Conservation (phyloP, 2,113 vertebrate genomes). For the Oncorhynchus clarkii region DNA sequence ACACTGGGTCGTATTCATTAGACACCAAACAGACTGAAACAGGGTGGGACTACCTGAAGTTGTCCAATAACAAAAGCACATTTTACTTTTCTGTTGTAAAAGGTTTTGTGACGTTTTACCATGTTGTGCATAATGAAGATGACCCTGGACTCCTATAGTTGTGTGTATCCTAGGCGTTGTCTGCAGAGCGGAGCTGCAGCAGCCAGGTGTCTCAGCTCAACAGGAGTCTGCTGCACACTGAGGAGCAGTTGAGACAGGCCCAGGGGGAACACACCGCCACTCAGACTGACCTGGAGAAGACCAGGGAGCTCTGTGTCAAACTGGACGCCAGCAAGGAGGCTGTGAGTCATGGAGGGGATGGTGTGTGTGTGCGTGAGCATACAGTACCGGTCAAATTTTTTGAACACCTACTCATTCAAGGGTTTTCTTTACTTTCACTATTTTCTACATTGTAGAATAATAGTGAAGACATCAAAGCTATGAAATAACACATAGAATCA, state of each 20-base stretch:
- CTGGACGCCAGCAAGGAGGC: slow-evolving; percentile 73
- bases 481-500: too few species aligned
- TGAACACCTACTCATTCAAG: too few species aligned
- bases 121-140: too few species aligned
- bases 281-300: slow-evolving; percentile 70
- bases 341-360: slow-evolving; percentile 60
- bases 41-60: too few species aligned
- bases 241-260: slow-evolving; percentile 68
- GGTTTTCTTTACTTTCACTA: too few species aligned
- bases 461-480: too few species aligned
- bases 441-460: too few species aligned
- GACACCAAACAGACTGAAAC: too few species aligned
- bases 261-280: slow-evolving; percentile 60
- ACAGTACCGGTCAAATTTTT: neutral
- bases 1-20: too few species aligned
- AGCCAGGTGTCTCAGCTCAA: slow-evolving; percentile 67
- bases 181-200: slow-evolving; percentile 69
- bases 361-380: slow-evolving; percentile 4
- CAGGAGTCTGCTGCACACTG: slow-evolving; percentile 67
- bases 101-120: too few species aligned
- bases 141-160: slow-evolving; percentile 12
- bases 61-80: too few species aligned
- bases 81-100: too few species aligned
- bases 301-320: slow-evolving; percentile 74
- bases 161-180: slow-evolving; percentile 37